Percentiles rank a stretch among this genome's conserved stretches.
phyloP scores from a whole-genome alignment of 2,797 vertebrate genomes.

The Falco berigora region DNA sequence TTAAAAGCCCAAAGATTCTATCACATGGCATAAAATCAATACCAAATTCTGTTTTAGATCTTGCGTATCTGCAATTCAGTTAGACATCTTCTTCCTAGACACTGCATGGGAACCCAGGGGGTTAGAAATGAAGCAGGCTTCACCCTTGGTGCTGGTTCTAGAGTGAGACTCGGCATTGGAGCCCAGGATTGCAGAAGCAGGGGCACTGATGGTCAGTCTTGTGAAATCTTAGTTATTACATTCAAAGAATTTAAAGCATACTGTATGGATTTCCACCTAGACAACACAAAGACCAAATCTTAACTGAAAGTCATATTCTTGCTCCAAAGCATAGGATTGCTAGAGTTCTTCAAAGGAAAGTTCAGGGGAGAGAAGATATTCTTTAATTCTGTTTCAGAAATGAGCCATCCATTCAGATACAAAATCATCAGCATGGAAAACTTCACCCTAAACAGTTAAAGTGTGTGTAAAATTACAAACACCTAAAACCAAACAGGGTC shows the following conservation, averaged over 20 bases:
- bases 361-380: background rate
- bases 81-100: background rate
- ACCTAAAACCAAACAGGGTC: background rate
- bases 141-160: background rate
- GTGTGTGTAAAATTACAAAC: background rate
- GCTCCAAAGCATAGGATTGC: background rate
- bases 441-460: background rate
- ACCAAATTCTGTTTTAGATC: background rate
- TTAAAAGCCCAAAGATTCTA: background rate
- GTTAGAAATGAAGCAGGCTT: background rate
- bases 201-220: background rate
- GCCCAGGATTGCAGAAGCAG: background rate
- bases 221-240: background rate
- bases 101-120: background rate
- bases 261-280: background rate
- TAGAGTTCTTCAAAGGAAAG: background rate
- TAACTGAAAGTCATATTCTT: background rate
- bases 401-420: background rate
- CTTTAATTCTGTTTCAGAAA: background rate
- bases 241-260: background rate
- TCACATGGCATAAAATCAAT: background rate
- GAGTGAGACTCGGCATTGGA: background rate
- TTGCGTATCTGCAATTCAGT: background rate
- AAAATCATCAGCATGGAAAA: background rate
- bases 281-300: background rate